Conservation (phyloP, 2,797 vertebrate genomes). For the Macroramphosus scolopax region DNA sequence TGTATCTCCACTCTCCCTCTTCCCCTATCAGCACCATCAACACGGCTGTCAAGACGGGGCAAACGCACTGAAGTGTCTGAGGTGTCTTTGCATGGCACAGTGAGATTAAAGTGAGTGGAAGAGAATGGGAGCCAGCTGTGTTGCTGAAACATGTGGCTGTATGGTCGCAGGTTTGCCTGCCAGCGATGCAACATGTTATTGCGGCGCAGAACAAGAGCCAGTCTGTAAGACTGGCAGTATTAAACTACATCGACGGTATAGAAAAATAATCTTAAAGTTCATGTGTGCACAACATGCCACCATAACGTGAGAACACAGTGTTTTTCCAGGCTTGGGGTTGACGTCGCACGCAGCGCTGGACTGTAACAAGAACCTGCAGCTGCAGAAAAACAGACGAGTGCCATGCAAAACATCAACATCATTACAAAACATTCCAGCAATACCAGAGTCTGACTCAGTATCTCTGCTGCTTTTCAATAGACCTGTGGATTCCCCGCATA, state of each 20-base stretch:
- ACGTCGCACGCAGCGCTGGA: slow-evolving; percentile 22
- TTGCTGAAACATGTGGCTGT: slow-evolving; percentile 62
- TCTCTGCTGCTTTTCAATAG: slow-evolving; percentile 59
- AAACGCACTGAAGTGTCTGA: slow-evolving; percentile 43
- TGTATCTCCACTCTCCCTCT: slow-evolving; percentile 16
- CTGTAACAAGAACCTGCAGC: slow-evolving; percentile 45
- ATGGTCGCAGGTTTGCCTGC: slow-evolving; percentile 45
- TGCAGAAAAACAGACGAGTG: slow-evolving; percentile 36
- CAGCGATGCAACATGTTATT: slow-evolving; percentile 51
- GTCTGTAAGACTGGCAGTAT: slow-evolving; percentile 32
- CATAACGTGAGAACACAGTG: not conserved
- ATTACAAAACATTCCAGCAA: slow-evolving; percentile 73
- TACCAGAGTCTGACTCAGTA: slow-evolving; percentile 71
- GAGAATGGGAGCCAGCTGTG: slow-evolving; percentile 51
- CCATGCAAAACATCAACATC: slow-evolving; percentile 49
- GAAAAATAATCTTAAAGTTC: slow-evolving; percentile 1
- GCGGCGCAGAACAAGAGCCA: slow-evolving; percentile 38
- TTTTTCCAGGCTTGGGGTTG: not conserved
- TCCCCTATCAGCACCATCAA: slow-evolving; percentile 43
- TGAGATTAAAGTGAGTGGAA: slow-evolving; percentile 43
- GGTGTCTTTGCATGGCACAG: slow-evolving; percentile 49
- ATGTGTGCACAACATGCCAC: not conserved
- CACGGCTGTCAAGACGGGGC: slow-evolving; percentile 41
- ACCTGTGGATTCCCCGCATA: slow-evolving; percentile 69
- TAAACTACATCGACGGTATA: slow-evolving; percentile 2